Percentiles rank a stretch among this genome's conserved stretches.
Conservation (phyloP, 2,797 vertebrate genomes). For the Eidolon dupreanum region DNA sequence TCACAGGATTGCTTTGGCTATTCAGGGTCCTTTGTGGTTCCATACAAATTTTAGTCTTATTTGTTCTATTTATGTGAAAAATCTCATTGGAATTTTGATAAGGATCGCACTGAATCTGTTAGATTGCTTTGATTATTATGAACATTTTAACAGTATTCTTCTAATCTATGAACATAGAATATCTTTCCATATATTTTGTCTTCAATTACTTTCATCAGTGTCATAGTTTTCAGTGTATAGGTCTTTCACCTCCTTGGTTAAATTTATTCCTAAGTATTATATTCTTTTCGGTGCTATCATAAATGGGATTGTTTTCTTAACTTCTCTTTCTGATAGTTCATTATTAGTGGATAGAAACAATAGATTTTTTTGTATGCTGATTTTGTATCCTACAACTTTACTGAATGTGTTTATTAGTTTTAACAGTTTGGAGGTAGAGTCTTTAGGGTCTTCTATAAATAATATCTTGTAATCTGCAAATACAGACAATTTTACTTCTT, state of each 20-base stretch:
- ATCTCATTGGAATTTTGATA: background rate
- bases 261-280: background rate
- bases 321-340: background rate
- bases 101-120: background rate
- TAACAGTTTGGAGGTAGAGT: background rate
- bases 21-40: background rate
- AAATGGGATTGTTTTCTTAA: background rate
- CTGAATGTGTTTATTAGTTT: background rate
- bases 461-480: background rate
- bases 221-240: background rate
- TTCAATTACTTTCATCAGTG: background rate
- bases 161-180: background rate
- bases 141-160: background rate
- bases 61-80: background rate
- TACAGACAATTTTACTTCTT: background rate
- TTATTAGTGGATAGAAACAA: background rate
- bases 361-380: background rate
- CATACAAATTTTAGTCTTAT: background rate
- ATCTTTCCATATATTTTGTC: background rate
- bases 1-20: background rate
- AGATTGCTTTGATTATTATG: background rate
- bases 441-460: background rate
- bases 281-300: background rate
- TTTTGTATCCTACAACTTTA: background rate
- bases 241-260: background rate